A percentile compares a stretch with the other conserved stretches of the same genome.
Evolutionary conservation across 64 coral and sea anemone genomes (phyloP).

Genomic region (Montipora cactus): DNA sequence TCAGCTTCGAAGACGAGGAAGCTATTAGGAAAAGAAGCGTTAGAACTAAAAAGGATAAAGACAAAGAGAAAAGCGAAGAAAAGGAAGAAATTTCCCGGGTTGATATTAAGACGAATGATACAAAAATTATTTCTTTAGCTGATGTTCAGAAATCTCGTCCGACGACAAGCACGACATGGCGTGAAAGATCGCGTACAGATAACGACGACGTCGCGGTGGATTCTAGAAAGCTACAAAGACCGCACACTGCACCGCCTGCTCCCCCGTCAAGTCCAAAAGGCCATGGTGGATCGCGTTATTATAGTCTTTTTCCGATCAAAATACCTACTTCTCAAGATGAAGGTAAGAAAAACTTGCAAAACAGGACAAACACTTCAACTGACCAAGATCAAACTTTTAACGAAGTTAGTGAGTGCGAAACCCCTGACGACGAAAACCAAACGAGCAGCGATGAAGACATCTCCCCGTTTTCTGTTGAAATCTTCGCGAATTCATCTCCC

Average conservation of each 20-base stretch:
- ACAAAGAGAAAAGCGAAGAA: neutral
- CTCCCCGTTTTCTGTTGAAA: neutral
- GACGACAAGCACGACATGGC: neutral
- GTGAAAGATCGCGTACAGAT: neutral
- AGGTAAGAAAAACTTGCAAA: neutral
- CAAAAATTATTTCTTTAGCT: neutral
- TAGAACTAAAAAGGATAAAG: neutral
- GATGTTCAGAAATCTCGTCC: constrained; percentile 14
- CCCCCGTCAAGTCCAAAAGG: constrained; percentile 33
- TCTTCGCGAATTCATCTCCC: neutral
- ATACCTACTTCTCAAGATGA: neutral
- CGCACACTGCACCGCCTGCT: constrained; percentile 46
- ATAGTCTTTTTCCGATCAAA: neutral
- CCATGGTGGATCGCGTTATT: neutral
- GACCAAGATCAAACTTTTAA: neutral
- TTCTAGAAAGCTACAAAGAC: constrained; percentile 22
- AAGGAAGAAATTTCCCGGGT: neutral
- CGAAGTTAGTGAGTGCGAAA: neutral
- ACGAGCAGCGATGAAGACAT: neutral
- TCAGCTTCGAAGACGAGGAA: constrained; percentile 54
- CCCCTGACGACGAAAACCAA: neutral
- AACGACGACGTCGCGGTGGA: neutral
- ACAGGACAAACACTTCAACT: neutral
- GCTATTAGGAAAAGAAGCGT: neutral
- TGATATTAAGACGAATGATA: neutral